Base-by-base conservation (phyloP, 2,888 invertebrate genomes). In the Andrena marginata region DNA sequence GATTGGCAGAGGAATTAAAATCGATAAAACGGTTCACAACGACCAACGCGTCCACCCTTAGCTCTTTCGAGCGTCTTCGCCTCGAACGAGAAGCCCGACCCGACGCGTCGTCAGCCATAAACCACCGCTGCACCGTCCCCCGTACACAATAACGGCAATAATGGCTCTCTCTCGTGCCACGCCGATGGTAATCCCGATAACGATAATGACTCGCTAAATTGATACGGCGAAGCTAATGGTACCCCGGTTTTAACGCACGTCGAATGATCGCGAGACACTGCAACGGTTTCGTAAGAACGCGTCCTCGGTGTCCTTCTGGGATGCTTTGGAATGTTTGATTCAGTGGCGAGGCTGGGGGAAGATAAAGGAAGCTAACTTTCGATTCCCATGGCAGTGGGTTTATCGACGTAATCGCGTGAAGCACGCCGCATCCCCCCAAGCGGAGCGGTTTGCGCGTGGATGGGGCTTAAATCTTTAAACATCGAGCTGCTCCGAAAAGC, bases 21-120 rank as follows among this genome's bases (percentile, higher is more conserved):
- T 82, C 82, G 75, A 82, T 82, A 72, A 82, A 81, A 75, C 49
- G 63, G 70, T 68, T 60, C 29, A 56, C 35, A 65, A 80, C 63
- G 29, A 48, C 33, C 48, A 54, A 29, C 49, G 10, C 29, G 33
- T 29, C 48, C 33, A 68, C 42, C 60, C 56, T 59, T 59, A n/a
- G 26, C 59, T 65, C 23, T 79, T 51, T 16, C 49, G 10, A 20
- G 56, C 20, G n/a, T 74, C 73, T 81, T 68, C 54, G 29, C 48
- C 48, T 63, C 8, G 63, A 64, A 49, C 26, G 6, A 10, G 49
- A 64, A 56, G 13, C 26, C 13, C 20, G 16, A 7, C 2, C 26
- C 26, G 2, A 35, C 20, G 26, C 42, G 42, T 42, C 42, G 16
- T 2, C 51, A 13, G 3, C 49, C 16, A 42, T 67, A 54, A 67